Base-by-base conservation (phyloP, 2,113 vertebrate species). In the Maccullochella peelii region DNA sequence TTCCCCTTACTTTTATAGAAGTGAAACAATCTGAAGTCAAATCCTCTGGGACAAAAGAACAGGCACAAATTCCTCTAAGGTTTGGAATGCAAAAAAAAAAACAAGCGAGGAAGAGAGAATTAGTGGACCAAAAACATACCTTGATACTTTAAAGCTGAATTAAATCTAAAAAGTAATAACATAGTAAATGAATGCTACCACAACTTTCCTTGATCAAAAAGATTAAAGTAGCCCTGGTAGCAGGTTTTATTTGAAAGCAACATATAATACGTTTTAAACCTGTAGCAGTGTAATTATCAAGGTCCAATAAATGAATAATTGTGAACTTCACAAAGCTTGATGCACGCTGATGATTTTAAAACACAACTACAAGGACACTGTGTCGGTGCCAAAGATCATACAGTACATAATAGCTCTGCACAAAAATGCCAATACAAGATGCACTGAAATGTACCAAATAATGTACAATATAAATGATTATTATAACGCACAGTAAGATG, bases 1-100 rank as follows among this genome's bases (percentile, higher is more conserved):
- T 82, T 85, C 86, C 81, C 71, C 52, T 84, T 23, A 88, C 84
- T 86, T 92, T 90, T 90, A 86, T 83, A 73, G 57, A 84, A 77
- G 79, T 70, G 84, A 86, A 88, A 90, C 84, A 87, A 63, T 88
- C 79, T 75, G 52, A 84, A 77, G 75, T 76, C 63, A 85, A 73
- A 90, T 85, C 50, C 69, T 90, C 66, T 75, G 73, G 61, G 79
- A 77, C 25, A 47, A 75, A 88, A 47, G 59, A 70, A 80, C 57
- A 58, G 25, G 42, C 52, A 73, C 61, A 80, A 18, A 86, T 80
- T 86, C 75, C 62, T 78, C 30, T 33, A 55, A 66, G 59, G 68
- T 58, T 23, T 73, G 68, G 59, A 88, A 79, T 69, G 71, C 57
- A 90, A 80, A 86, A 59, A 80, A 86, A 59, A 74, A 72, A 80